These are phyloP conservation scores for Leptopilina drosophilae DNA, from an alignment of 2,888 invertebrate species.

Conservation along the genomic window DNA sequence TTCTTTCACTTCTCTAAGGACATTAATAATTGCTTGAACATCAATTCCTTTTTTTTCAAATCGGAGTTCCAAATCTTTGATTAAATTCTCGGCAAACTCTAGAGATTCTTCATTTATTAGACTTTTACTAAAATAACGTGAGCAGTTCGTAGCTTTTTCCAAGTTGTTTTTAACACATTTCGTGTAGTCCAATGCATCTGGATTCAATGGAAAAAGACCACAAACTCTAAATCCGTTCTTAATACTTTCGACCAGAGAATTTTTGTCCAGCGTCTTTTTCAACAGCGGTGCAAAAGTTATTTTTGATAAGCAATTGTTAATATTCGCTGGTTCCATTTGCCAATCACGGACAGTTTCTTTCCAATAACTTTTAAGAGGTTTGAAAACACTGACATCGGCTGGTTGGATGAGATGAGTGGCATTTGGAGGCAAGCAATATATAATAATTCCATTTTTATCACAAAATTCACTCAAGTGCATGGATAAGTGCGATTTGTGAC, in stretches of 20 bases:
- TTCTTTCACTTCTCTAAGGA: not conserved
- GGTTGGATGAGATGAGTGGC: slow-evolving; percentile 61
- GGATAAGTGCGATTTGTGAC: slow-evolving; percentile 59
- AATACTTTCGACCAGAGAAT: slow-evolving; percentile 38
- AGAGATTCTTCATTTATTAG: not conserved
- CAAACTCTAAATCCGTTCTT: slow-evolving; percentile 54
- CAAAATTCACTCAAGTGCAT: slow-evolving; percentile 58
- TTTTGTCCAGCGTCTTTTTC: slow-evolving; percentile 16
- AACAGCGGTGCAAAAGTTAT: slow-evolving; percentile 57
- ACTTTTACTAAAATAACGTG: not conserved
- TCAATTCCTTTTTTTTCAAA: slow-evolving; percentile 1
- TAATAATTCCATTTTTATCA: slow-evolving; percentile 59
- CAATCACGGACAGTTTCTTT: slow-evolving; percentile 58
- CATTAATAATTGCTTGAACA: not conserved
- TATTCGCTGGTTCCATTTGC: slow-evolving; percentile 57
- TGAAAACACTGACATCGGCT: slow-evolving; percentile 62
- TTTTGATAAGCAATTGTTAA: not conserved
- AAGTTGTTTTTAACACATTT: slow-evolving; percentile 52
- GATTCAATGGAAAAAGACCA: slow-evolving; percentile 52
- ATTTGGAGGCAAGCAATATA: slow-evolving; percentile 62
- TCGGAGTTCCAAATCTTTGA: not conserved
- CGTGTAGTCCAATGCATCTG: slow-evolving; percentile 50
- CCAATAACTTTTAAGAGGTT: slow-evolving; percentile 62
- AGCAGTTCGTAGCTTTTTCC: slow-evolving; percentile 42
- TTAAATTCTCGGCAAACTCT: slow-evolving; percentile 4